Evolutionary conservation across 2,113 vertebrate genomes (phyloP).

Genomic region (Carassius auratus): DNA sequence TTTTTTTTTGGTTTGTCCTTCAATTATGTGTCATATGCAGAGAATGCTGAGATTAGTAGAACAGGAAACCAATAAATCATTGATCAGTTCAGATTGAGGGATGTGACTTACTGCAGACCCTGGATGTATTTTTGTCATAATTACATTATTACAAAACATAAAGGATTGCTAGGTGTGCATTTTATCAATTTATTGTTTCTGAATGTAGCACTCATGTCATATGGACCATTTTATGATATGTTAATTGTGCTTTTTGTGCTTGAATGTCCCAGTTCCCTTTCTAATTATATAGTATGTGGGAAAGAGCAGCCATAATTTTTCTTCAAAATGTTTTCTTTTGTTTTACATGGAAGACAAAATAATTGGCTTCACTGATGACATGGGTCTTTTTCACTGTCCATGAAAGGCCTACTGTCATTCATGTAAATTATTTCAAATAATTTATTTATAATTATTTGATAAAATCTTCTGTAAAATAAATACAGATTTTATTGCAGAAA

Average conservation of each 20-base stretch:
- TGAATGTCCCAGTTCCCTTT: background rate
- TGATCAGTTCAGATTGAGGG: background rate
- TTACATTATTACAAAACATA: too few relatives aligned
- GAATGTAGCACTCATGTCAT: background rate
- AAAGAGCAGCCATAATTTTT: background rate
- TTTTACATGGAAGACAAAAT: background rate
- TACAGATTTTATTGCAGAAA: background rate
- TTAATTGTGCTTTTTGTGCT: background rate
- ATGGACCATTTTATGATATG: background rate
- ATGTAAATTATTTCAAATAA: background rate
- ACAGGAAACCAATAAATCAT: slow-evolving; percentile 1
- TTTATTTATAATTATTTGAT: background rate
- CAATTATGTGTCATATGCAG: background rate
- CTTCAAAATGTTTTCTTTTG: background rate
- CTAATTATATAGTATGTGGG: background rate
- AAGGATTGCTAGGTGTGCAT: background rate
- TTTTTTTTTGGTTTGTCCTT: background rate
- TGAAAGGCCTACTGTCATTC: background rate
- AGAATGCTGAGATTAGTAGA: background rate
- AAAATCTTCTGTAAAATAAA: background rate
- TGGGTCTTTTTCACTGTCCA: background rate
- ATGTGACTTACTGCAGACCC: background rate
- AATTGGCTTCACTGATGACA: background rate
- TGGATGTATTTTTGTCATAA: background rate
- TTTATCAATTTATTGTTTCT: background rate